A percentile compares a stretch with the other conserved stretches of the same genome.
phyloP scores from a whole-genome alignment of 2,797 vertebrate genomes.

The Notoglanidium macrostoma region DNA sequence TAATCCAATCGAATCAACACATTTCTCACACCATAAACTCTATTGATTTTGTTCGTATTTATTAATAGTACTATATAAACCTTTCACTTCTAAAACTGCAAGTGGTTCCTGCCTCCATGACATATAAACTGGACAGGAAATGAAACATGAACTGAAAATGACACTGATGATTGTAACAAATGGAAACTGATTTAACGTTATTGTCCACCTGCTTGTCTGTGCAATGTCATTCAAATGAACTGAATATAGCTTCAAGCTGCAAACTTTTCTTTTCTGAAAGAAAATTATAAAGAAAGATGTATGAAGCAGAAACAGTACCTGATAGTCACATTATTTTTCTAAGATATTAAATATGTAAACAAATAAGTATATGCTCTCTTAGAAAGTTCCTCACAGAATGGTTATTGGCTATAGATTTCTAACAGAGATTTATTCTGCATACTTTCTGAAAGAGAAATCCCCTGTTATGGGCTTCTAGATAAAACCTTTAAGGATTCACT shows the following conservation, averaged over 20 bases:
- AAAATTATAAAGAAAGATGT: background rate
- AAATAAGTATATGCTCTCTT: background rate
- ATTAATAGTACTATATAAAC: background rate
- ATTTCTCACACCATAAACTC: background rate
- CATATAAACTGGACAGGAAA: background rate
- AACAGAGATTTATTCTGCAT: background rate
- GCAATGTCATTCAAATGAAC: background rate
- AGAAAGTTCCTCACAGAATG: background rate
- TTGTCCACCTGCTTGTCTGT: background rate
- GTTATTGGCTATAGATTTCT: background rate
- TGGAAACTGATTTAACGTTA: background rate
- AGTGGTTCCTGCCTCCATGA: background rate
- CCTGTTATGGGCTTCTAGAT: background rate
- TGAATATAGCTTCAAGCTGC: background rate
- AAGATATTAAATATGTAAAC: background rate
- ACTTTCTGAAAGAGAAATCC: background rate
- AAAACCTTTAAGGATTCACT: background rate
- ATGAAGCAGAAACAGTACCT: background rate
- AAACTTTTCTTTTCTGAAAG: background rate
- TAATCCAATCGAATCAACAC: background rate
- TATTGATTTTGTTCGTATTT: background rate
- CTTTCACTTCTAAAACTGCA: background rate
- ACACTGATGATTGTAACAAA: conserved; percentile 15
- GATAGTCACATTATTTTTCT: background rate
- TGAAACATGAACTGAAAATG: background rate